Evolutionary conservation across 1,140 invertebrate genomes (phyloP), one percentile per base, ranked within the genome.

Genomic region (Magallana angulata): DNA sequence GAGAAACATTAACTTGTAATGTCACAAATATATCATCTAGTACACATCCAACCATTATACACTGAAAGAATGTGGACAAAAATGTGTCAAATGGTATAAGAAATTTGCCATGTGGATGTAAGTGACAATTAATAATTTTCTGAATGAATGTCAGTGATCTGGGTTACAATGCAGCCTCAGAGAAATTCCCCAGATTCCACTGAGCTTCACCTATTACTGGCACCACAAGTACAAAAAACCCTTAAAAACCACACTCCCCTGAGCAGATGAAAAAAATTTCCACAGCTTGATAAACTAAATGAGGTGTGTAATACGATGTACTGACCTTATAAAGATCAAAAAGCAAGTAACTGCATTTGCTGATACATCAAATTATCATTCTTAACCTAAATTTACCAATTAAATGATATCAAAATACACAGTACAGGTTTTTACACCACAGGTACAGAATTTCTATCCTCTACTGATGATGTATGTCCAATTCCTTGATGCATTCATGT

Each of bases 61-160:
- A 71, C 9, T 24, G 64, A 68, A 68, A 18, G 64, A 76, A 76
- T 76, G 68, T 76, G 68, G 68, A 36, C 68, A 76, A 76, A 76
- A 30, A 76, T 30, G 68, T 76, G 68, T 76, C 68, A 76, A 36
- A 30, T 30, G 36, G 68, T 30, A 76, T 76, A 76, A 76, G 68
- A 76, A 76, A 76, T 76, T 18, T 76, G 9, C 24, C 18, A 11
- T 76, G 68, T 76, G 68, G 24, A 76, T 76, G 68, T 8, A 36
- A 76, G 24, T 18, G 68, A 76, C 68, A 76, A 76, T 30, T 18
- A 76, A 30, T 76, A 30, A 36, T 71, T 76, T 76, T 76, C 68
- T 76, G 68, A 76, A 76, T 76, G 68, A 62, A 62, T 62, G 68
- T 76, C 68, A 76, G 18, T 24, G 24, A 76, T 30, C 24, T 76